Percentiles rank a stretch among this genome's conserved stretches.
phyloP scores from a whole-genome alignment of 2,888 invertebrate species.

The Tipula unca region DNA sequence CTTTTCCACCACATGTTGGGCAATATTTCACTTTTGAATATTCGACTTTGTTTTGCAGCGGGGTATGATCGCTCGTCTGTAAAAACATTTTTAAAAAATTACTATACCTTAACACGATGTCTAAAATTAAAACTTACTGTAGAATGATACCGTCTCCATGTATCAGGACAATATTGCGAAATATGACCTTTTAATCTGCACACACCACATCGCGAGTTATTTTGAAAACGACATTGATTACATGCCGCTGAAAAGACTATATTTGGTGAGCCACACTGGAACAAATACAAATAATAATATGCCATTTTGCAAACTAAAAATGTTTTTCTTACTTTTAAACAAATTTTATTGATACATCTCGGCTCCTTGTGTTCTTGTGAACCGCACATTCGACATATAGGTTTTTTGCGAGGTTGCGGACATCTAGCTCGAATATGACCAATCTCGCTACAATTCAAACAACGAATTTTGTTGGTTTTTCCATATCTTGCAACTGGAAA shows the following conservation, averaged over 20 bases:
- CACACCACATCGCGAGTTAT: conserved; percentile 45
- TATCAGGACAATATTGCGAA: conserved; percentile 55
- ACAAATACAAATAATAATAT: conserved; percentile 25
- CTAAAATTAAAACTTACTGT: conserved; percentile 46
- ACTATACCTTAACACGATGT: background rate
- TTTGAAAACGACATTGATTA: conserved; percentile 47
- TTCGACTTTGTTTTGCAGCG: conserved; percentile 31
- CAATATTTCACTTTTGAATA: conserved; percentile 42
- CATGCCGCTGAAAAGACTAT: conserved; percentile 51
- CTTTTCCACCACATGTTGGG: conserved; percentile 49
- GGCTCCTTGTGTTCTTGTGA: conserved; percentile 53
- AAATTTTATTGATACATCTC: conserved; percentile 59
- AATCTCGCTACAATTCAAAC: conserved; percentile 53
- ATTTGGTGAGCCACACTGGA: conserved; percentile 59
- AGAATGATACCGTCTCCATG: conserved; percentile 66
- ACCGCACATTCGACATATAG: conserved; percentile 62
- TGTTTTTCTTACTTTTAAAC: conserved; percentile 52
- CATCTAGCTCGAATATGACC: conserved; percentile 57
- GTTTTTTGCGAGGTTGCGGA: conserved; percentile 46
- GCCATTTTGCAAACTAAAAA: background rate
- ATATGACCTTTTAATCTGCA: conserved; percentile 58
- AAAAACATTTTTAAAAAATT: conserved; percentile 22
- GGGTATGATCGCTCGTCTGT: conserved; percentile 44
- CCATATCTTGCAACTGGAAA: conserved; percentile 28
- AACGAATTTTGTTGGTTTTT: conserved; percentile 41